Evolutionary conservation across 2,797 vertebrate species (phyloP), one percentile per base, ranked within the genome.

Genomic region (Lophotriccus pileatus): DNA sequence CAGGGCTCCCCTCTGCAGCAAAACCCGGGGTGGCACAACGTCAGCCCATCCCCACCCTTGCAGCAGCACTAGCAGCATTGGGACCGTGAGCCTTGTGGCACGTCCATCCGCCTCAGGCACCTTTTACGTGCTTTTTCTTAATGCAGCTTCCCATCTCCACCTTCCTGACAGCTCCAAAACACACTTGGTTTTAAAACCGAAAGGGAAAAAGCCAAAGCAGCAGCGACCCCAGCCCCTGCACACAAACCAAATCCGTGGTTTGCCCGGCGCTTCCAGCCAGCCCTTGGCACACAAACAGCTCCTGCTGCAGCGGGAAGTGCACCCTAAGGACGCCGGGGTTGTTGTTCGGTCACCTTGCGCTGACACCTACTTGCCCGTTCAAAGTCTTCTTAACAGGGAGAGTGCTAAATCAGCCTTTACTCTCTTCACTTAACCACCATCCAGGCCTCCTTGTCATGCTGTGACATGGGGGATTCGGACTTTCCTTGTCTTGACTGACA

Each of bases 401-500:
- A 43, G 66, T 53, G 82, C 64, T 89, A 87, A 95, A 93, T 93
- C 87, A 81, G 63, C 47, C 83, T 83, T 89, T 79, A 7, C 16
- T 55, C 6, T 27, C 86, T 25, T 43, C 94, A 9, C 88, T 93
- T 89, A 66, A 69, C 72, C 80, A 67, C 96, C 83, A 50, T 6
- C 37, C 84, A 84, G 94, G 70, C 85, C 80, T 72, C 62, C 85
- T 43, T 69, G 93, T 84, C 82, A 70, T 20, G 62, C 96, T 36
- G 85, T 94, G 90, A 86, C 60, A 39, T 32, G 50, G 87, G 80
- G 88, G 89, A 93, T 94, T 89, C n/a, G 62, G 94, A 95, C 91
- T 95, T 83, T 53, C 84, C 92, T 93, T 89, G 93, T 95, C 93
- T 93, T 96, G 96, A 90, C 95, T 95, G 97, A 97, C 95, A 95